Conservation (phyloP, 2,797 vertebrate genomes). For the Sternotherus odoratus region DNA sequence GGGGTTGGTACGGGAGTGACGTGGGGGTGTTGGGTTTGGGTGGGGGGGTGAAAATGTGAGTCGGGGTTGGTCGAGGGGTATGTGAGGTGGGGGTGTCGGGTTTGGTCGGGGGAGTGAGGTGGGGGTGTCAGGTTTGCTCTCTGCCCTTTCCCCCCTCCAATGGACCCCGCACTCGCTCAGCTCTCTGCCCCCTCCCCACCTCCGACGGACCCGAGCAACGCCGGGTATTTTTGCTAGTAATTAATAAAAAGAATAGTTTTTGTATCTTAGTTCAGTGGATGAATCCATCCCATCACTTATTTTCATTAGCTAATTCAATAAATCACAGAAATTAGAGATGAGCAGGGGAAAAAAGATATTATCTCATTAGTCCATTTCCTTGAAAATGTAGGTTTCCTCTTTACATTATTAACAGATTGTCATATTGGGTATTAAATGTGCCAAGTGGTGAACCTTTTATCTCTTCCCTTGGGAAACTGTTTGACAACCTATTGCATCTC, state of each 20-base stretch:
- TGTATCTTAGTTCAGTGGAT: neutral
- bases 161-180: too few relatives aligned
- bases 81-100: too few relatives aligned
- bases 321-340: neutral
- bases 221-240: too few relatives aligned
- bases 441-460: neutral
- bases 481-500: neutral
- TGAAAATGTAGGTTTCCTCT: neutral
- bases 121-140: too few relatives aligned
- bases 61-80: too few relatives aligned
- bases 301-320: neutral
- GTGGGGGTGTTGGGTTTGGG: too few relatives aligned
- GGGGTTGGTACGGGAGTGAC: too few relatives aligned
- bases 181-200: too few relatives aligned
- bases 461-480: neutral
- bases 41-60: too few relatives aligned
- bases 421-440: neutral
- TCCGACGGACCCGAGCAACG: too few relatives aligned
- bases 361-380: neutral
- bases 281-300: neutral
- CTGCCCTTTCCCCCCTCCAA: too few relatives aligned
- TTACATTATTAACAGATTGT: neutral
- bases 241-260: neutral
- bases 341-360: neutral
- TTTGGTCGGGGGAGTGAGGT: too few relatives aligned